Evolutionary conservation across 1,140 invertebrate species (phyloP).

Genomic region (Drosophila oshimai): DNA sequence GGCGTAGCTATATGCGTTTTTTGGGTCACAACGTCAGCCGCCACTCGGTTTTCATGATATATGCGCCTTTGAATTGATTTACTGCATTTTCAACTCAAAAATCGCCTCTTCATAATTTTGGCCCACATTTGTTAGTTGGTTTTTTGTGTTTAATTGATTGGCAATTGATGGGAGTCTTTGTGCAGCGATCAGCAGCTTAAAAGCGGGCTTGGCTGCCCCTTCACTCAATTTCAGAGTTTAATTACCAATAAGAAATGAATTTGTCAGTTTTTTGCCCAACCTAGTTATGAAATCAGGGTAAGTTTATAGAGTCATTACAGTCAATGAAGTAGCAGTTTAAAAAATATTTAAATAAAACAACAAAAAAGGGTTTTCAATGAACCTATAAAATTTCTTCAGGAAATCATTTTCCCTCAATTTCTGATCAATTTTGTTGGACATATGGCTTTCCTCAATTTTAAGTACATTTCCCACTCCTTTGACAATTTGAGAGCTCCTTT

Average conservation of each 20-base stretch:
- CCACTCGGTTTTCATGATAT: conserved; percentile 28
- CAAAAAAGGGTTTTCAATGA: neutral
- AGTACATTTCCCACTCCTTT: neutral
- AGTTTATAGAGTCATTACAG: too few relatives aligned
- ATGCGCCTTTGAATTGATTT: conserved; percentile 39
- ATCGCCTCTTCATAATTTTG: conserved; percentile 10
- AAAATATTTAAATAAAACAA: neutral
- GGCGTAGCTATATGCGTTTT: conserved; percentile 25
- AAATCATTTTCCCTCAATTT: conserved; percentile 12
- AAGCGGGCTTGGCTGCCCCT: conserved; percentile 37
- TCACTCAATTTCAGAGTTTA: conserved; percentile 31
- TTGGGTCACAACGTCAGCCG: conserved; percentile 37
- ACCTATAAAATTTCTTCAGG: neutral
- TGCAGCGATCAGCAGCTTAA: conserved; percentile 19
- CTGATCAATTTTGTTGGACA: conserved; percentile 28
- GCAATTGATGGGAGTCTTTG: conserved; percentile 55
- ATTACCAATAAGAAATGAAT: conserved; percentile 34
- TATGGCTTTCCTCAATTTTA: neutral
- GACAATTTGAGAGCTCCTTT: neutral
- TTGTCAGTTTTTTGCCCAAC: conserved; percentile 2
- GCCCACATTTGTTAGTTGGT: conserved; percentile 19
- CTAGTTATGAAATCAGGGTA: conserved; percentile 3
- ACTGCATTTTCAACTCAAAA: conserved; percentile 29
- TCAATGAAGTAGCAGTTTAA: too few relatives aligned
- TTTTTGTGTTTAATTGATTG: conserved; percentile 36